Base-by-base conservation (phyloP, 1,140 invertebrate genomes). In the Meloidogyne chitwoodi region DNA sequence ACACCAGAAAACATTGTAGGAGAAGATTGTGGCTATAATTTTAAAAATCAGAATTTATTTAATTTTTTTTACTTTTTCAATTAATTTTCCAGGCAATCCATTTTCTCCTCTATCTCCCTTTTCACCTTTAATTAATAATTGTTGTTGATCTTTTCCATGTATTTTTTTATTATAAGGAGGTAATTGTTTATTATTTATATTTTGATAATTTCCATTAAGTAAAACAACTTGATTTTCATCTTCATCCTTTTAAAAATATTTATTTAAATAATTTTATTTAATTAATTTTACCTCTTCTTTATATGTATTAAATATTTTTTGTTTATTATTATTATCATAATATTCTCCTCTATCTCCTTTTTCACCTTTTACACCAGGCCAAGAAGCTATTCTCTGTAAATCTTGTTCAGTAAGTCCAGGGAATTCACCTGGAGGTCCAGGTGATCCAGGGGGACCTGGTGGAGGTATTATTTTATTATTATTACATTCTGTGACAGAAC, bases 321-420 rank as follows among this genome's bases (percentile, higher is more conserved):
- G 41, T 16, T 56, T 56, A n/a, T 10, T 56, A 8, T n/a, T 68
- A 24, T 11, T 6, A 48, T 34, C 68, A 44, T 16, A 27, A 24
- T 75, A 75, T 26, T 81, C 79, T 61, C 79, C 79, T 72, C 64
- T 80, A 68, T 80, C 79, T 22, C 79, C 79, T 56, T 81, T 80
- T 63, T 81, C 79, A 12, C 79, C 79, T 41, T 82, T 84, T 2
- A 83, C 77, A 68, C 78, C 77, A 16, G 80, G 80, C 66, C 68
- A 81, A 26, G 38, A 48, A 24, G 75, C 81, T 65, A 85, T 84
- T 27, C 83, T 68, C 4, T 68, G 77, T 68, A 84, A 70, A 68
- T 84, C 83, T 2, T 74, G 29, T 19, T 84, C 82, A 31, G 74
- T 75, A 11, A 84, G 77, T 68, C 76, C 77, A 14, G 80, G 66